These are phyloP conservation scores for Scotopteryx bipunctaria DNA, from an alignment of 2,888 invertebrate species.

Conservation along the genomic window DNA sequence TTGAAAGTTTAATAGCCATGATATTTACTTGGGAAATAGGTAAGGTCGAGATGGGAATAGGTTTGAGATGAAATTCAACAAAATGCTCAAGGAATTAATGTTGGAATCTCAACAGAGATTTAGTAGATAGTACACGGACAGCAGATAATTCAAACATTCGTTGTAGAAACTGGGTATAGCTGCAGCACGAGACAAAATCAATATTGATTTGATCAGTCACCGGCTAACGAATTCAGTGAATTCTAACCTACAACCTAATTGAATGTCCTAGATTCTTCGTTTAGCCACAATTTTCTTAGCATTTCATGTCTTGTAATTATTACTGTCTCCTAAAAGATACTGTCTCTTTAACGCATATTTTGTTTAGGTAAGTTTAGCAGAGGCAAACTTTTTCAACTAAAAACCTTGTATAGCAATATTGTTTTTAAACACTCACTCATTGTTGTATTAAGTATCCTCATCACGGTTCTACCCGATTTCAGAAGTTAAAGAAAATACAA, in stretches of 20 bases:
- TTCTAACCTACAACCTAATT: constrained; percentile 10
- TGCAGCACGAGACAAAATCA: constrained; percentile 14
- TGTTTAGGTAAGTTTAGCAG: no score
- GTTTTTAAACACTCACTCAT: no score
- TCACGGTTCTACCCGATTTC: no score
- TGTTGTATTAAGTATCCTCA: no score
- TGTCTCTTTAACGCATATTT: no score
- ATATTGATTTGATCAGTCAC: constrained; percentile 16
- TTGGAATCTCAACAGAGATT: not conserved
- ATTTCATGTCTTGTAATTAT: no score
- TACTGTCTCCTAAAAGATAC: no score
- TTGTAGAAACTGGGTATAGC: not conserved
- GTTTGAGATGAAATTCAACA: not conserved
- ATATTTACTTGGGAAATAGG: not conserved
- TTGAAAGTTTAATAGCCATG: not conserved
- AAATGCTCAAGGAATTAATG: not conserved
- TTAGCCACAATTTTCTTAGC: not conserved
- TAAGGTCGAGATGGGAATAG: not conserved
- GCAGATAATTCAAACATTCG: constrained; percentile 3
- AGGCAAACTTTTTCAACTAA: no score
- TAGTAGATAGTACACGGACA: not conserved
- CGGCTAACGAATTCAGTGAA: constrained; percentile 18
- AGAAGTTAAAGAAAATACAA: no score
- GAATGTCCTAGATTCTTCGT: not conserved
- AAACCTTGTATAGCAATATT: no score